phyloP scores from a whole-genome alignment of 2,888 invertebrate species.

The Pristionchus exspectatus region DNA sequence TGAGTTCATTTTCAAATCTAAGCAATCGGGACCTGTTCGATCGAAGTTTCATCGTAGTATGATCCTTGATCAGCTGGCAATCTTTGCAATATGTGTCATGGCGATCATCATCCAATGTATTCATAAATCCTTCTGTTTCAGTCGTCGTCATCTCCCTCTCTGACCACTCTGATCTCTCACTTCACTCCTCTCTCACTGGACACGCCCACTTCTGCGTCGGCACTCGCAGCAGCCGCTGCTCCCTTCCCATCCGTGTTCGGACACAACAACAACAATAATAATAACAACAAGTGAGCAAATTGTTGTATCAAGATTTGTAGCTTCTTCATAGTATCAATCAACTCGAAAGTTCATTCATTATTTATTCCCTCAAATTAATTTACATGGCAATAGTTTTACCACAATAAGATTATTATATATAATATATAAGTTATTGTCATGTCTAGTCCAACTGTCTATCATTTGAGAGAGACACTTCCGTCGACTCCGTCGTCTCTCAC shows the following conservation, averaged over 20 bases:
- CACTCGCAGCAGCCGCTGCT: constrained; percentile 5
- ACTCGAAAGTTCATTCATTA: too few relatives aligned
- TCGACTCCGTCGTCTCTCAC: constrained; percentile 24
- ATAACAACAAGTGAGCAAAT: neutral
- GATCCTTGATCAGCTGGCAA: too few relatives aligned
- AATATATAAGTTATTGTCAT: too few relatives aligned
- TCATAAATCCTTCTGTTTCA: neutral
- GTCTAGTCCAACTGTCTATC: neutral
- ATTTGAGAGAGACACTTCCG: neutral
- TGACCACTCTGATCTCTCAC: constrained; percentile 54
- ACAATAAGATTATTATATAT: too few relatives aligned
- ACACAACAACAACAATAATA: constrained; percentile 12
- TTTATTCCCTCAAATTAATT: too few relatives aligned
- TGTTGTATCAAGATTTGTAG: neutral
- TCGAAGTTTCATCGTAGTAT: neutral
- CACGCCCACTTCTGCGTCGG: constrained; percentile 17
- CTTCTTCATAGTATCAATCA: neutral
- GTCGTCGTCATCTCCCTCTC: constrained; percentile 42
- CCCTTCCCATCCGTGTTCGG: constrained; percentile 39
- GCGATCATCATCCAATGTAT: too few relatives aligned
- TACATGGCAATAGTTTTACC: too few relatives aligned
- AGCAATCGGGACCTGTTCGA: neutral
- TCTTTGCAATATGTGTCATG: too few relatives aligned
- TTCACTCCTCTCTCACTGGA: constrained; percentile 54
- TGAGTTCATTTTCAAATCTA: neutral